Evolutionary conservation across 2,888 invertebrate genomes (phyloP), one percentile per base, ranked within the genome.

Genomic region (Dasypogon diadema): DNA sequence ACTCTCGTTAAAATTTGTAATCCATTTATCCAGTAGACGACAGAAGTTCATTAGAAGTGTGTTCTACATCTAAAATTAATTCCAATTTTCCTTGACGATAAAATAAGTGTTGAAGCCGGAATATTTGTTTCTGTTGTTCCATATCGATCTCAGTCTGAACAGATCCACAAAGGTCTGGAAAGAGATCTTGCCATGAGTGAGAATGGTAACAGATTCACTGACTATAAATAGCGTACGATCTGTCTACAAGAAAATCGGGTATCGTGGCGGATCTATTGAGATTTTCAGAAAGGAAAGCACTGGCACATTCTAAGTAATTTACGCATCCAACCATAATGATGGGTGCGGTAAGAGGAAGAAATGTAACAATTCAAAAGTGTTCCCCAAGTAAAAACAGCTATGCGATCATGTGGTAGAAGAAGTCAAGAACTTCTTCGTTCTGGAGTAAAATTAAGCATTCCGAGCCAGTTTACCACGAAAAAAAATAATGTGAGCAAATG

Each of bases 41-140:
- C 54, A 70, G 54, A 21, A 70, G 30, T 54, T 70, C 70, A 70
- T 70, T 70, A 70, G 30, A 30, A 70, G 24, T 54, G 37, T 70
- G 54, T n/a, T 70, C 70, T 26, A 70, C 70, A 70, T 70, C 70
- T 70, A 70, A 70, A 70, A 54, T 54, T 70, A 70, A 70, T 70
- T 70, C 70, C 51, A 70, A 70, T 70, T 70, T 54, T 54, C 70
- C 70, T 54, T 70, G 54, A 70, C 70, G 70, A 70, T 70, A 70
- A 70, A 70, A 54, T 54, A n/a, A 70, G 54, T 65, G 65, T 65
- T 65, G 65, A 65, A 65, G 65, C 22, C 60, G 37, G 60, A 60
- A 60, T 54, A 42, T 70, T 26, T 70, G 30, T 70, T 30, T 30
- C 42, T 54, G 26, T 51, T 70, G 14, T 8, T 70, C 54, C 70